Conservation (phyloP, 2,113 vertebrate species). For the Okapia johnstoni region DNA sequence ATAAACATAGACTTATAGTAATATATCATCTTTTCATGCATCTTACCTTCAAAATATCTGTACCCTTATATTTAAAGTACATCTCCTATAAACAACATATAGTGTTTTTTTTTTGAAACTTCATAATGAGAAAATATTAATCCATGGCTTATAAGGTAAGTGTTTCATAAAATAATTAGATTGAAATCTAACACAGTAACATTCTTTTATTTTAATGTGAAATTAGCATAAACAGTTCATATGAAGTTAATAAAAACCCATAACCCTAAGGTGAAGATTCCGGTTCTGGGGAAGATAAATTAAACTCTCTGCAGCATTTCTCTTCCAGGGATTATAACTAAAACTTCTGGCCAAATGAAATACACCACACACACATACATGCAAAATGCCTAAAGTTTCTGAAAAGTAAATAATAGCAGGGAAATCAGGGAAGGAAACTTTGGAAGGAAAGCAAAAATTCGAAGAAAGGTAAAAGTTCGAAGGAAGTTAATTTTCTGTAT, state of each 20-base stretch:
- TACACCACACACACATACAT: neutral
- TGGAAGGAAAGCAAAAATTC: neutral
- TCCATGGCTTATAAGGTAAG: neutral
- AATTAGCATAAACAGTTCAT: neutral
- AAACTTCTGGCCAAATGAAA: neutral
- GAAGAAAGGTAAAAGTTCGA: neutral
- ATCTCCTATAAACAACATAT: neutral
- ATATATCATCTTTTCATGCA: neutral
- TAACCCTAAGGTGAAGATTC: neutral
- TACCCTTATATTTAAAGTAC: neutral
- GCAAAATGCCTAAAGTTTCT: neutral
- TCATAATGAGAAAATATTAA: neutral
- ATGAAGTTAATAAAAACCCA: neutral
- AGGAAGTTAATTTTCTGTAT: neutral
- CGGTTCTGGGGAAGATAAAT: neutral
- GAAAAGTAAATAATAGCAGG: neutral
- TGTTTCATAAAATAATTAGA: neutral
- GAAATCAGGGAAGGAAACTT: neutral
- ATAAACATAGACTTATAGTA: neutral
- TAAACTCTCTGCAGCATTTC: neutral
- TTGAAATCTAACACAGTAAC: neutral
- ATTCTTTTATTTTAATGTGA: neutral
- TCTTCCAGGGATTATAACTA: neutral
- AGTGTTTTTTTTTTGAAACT: neutral
- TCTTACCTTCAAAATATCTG: neutral